These are phyloP conservation scores for Erannis defoliaria DNA, from an alignment of 2,888 invertebrate genomes.

Conservation along the genomic window DNA sequence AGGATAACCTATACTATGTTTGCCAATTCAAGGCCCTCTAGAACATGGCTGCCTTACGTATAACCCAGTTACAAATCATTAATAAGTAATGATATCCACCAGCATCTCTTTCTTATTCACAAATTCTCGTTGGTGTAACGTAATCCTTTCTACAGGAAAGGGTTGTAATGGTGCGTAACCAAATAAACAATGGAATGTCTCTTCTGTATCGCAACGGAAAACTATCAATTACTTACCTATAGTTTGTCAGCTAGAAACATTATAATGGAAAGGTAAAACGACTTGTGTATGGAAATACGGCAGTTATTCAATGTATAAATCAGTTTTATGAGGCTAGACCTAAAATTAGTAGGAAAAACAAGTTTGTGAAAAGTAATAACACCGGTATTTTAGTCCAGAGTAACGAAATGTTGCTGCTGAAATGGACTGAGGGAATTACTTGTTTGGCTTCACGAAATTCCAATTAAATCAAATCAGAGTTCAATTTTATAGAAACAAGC, in stretches of 20 bases:
- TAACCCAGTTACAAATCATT: conserved; percentile 8
- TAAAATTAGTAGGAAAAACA: conserved; percentile 18
- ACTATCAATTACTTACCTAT: conserved; percentile 27
- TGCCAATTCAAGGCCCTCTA: neutral
- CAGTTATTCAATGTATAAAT: conserved; percentile 25
- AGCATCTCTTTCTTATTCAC: conserved; percentile 1
- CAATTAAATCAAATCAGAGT: neutral
- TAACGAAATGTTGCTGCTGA: neutral
- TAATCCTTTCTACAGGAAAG: conserved; percentile 31
- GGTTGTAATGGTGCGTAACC: conserved; percentile 32
- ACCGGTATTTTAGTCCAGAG: neutral
- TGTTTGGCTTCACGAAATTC: neutral
- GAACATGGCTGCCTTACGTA: neutral
- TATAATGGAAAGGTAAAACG: conserved; percentile 12
- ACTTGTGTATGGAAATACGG: conserved; percentile 23
- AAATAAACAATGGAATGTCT: conserved; percentile 31
- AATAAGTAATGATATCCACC: conserved; percentile 17
- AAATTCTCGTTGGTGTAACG: conserved; percentile 22
- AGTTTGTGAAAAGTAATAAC: conserved; percentile 6
- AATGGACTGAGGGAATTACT: neutral
- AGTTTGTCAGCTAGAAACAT: conserved; percentile 15
- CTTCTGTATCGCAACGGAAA: conserved; percentile 15
- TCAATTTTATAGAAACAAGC: neutral
- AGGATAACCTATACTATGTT: neutral
- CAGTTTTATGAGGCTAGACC: conserved; percentile 15